Evolutionary conservation across 2,113 vertebrate species (phyloP), one percentile per base, ranked within the genome.

Genomic region (Chaetura pelagica): DNA sequence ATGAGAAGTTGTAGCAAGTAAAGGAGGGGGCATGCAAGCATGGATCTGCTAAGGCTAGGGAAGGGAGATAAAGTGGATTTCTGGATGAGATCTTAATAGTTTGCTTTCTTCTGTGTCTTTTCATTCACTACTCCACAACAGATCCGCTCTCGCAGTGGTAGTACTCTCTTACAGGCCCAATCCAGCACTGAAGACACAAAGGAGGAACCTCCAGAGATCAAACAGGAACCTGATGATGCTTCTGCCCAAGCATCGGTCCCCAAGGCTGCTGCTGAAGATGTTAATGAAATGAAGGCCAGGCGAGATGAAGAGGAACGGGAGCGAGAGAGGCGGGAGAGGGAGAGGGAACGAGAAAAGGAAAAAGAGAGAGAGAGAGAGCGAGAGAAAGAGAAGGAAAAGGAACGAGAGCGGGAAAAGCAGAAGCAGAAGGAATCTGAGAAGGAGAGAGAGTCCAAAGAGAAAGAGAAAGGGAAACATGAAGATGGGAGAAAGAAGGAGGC

Each of bases 121-220:
- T 90, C 73, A 67, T 29, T 63, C 76, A 9, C 20, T 91, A 0
- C 84, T 86, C 51, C 13, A 12, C 3, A 4, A 74, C 67, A 98
- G 98, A 98, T 98, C 30, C 98, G 99, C 7, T 97, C 98, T 51
- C 98, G 98, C n/a, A 99, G 99, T 87, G 99, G 99, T 49, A 99
- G 96, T 72, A 94, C 98, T 83, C 97, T 99, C 66, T 97, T 99
- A n/a, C 99, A 99, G 57, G 99, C 99, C 23, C 99, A 99, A 97
- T 99, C 99, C 11, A 99, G 99, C 91, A 99, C 98, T 4, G 99
- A 99, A 88, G 99, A 99, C 9, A 79, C 98, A 57, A 99, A 99
- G 88, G 99, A 99, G 42, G 99, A 99, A 69, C 97, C 94, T 48
- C 92, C 61, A 69, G 98, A 95, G 97, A 98, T 99, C n/a, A 99